Evolutionary conservation across 1,140 invertebrate species (phyloP), one percentile per base, ranked within the genome.

Genomic region (Tribolium madens): DNA sequence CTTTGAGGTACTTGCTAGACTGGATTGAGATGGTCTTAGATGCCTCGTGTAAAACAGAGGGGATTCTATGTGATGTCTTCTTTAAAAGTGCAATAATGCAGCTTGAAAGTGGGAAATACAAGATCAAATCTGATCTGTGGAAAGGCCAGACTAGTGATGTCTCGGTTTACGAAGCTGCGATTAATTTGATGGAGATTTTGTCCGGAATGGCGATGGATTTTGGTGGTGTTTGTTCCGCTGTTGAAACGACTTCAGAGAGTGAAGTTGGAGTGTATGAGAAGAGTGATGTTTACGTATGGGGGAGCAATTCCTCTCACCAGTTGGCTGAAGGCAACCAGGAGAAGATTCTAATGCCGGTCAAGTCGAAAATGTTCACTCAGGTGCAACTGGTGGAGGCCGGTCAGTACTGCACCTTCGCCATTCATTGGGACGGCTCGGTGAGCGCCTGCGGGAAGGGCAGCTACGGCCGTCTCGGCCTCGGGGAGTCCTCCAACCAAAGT

Each of bases 371-470:
- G 10, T 91, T 92, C 84, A 84, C 84, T 36, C 86, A 90, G 79
- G 89, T 90, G 73, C 87, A 90, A 79, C 87, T 89, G 86, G 90
- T 91, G n/a, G 91, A 92, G 84, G 91, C 91, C 50, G 91, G 91
- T 0, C 91, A 92, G 81, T 92, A 91, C 79, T 92, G 91, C 79
- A 91, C 91, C 3, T 92, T 92, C 86, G 83, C 90, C 1, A 88
- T 92, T 2, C 87, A 91, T 77, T 86, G 82, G 26, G 89, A 90
- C 84, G 90, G 90, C 1, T 86, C 72, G 83, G 91, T 98, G 0
- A 96, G 95, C 81, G 97, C 96, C 0, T 98, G 97, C 95, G 97
- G 97, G 48, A 98, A 98, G 89, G 97, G 97, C 0, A 90, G 96
- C 7, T 98, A 98, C 84, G 97, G 97, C 0, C 87, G 97, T 0